These are phyloP conservation scores for Hippocampus guttulatus DNA, from an alignment of 2,113 vertebrate species.

Conservation along the genomic window DNA sequence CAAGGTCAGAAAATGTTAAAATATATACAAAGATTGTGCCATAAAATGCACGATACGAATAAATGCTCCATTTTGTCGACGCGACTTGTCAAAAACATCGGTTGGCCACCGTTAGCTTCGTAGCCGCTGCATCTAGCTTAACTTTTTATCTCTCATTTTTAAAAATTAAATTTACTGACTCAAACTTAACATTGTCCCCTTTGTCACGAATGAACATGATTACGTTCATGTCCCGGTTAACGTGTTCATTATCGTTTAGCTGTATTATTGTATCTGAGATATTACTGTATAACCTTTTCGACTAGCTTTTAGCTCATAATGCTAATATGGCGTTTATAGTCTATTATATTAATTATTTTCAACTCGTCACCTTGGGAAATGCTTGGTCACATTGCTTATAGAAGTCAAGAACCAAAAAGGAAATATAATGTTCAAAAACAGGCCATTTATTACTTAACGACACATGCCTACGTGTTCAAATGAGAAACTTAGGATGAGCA, in stretches of 20 bases:
- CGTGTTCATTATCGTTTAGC: neutral
- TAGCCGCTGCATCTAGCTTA: neutral
- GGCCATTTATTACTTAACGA: neutral
- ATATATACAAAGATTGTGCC: neutral
- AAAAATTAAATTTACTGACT: neutral
- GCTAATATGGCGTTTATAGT: neutral
- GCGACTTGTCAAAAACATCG: neutral
- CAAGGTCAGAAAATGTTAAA: constrained; percentile 62
- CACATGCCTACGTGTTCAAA: neutral
- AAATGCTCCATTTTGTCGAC: neutral
- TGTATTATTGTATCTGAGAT: neutral
- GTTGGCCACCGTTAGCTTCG: neutral
- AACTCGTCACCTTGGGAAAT: neutral
- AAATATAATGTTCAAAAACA: neutral
- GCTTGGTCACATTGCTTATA: neutral
- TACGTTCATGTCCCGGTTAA: neutral
- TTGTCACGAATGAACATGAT: neutral
- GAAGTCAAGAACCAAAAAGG: neutral
- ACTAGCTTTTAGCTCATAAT: neutral
- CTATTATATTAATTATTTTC: neutral
- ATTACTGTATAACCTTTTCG: neutral
- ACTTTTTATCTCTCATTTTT: neutral
- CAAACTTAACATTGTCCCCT: neutral
- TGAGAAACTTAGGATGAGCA: neutral
- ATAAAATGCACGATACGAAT: neutral